Evolutionary conservation across 2,797 vertebrate species (phyloP).

Genomic region (Apodemus agrarius): DNA sequence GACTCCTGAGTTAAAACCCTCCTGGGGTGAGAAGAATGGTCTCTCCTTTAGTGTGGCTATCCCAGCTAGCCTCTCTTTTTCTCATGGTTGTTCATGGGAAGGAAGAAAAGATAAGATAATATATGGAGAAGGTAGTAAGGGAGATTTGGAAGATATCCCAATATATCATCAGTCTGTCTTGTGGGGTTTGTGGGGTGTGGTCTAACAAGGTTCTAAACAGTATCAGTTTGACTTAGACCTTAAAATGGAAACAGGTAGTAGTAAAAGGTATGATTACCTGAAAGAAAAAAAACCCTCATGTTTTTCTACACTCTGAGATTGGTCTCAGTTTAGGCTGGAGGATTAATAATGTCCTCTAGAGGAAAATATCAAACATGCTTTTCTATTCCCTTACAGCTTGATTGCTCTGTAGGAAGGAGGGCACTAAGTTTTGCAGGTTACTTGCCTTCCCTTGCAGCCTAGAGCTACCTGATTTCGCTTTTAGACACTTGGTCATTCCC

Average conservation of each 20-base stretch:
- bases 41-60: not conserved
- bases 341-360: not conserved
- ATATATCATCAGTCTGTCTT: too few relatives aligned
- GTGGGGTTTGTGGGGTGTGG: not conserved
- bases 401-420: not conserved
- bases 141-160: not conserved
- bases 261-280: not conserved
- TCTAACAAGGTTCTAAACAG: not conserved
- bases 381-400: too few relatives aligned
- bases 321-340: not conserved
- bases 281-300: not conserved
- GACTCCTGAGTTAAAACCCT: not conserved
- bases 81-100: not conserved
- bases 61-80: not conserved
- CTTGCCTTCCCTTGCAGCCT: not conserved
- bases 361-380: not conserved
- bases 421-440: not conserved
- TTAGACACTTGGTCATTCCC: not conserved
- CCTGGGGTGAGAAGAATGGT: not conserved
- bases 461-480: not conserved
- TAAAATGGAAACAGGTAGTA: not conserved
- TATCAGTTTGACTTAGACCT: not conserved
- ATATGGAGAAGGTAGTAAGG: not conserved
- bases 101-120: not conserved
- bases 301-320: not conserved